Evolutionary conservation across 2,888 invertebrate species (phyloP), one percentile per base, ranked within the genome.

Genomic region (Drosophila borealis): DNA sequence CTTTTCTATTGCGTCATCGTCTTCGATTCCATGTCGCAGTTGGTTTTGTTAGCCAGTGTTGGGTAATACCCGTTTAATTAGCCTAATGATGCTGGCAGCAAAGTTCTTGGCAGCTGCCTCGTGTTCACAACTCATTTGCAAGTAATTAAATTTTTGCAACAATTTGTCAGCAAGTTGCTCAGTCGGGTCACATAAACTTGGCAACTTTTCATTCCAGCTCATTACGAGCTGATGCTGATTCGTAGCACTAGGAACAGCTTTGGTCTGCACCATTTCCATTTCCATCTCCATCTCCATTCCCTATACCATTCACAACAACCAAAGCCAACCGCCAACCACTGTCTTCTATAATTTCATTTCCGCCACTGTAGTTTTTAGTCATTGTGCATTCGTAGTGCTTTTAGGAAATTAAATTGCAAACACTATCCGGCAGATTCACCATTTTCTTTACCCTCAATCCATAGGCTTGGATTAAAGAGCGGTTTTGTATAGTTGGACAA

Each of bases 371-470:
- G 65, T 74, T 80, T 77, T 74, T 62, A 56, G 64, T 74, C 54
- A 62, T 80, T 70, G 71, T 74, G 76, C 81, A 77, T 48, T 66
- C 59, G 44, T 49, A 29, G 60, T 55, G 63, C 57, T 54, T 42
- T 59, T 61, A 85, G 83, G 81, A 82, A 82, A 85, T 82, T 85
- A 82, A 80, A 77, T 75, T 85, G 63, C 70, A 50, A 71, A 70
- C 83, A 85, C 86, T 85, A 82, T 82, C 86, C 81, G 86, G 81
- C 49, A 49, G 53, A 57, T 29, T 14, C 29, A 45, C 50, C 39
- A 55, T 63, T 46, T 36, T 4, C 17, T 11, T n/a, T 19, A 34
- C 55, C 33, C 29, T 17, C 11, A 1, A 14, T 25, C 4, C 14
- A 14, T 9, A 51, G 14, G 39, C 14, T 2, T 21, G 14, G 9